Percentiles rank a stretch among this genome's conserved stretches.
Conservation (phyloP, 1,140 invertebrate species). For the Drosophila serrata region DNA sequence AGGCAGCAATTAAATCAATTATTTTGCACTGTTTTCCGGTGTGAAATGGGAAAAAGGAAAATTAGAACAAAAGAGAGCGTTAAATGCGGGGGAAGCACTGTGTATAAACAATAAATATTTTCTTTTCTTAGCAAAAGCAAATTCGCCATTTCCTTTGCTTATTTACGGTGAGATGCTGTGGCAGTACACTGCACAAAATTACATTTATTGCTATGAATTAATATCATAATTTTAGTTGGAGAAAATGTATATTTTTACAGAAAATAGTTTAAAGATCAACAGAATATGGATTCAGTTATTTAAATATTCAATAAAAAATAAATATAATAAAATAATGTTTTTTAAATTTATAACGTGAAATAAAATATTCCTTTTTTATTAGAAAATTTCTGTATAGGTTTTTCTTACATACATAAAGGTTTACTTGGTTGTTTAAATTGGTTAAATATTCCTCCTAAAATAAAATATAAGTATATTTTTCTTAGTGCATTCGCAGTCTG, state of each 20-base stretch:
- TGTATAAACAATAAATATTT: conserved; percentile 6
- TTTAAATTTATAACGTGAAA: not conserved
- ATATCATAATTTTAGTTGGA: not conserved
- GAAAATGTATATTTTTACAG: no score
- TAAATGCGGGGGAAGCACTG: conserved; percentile 4
- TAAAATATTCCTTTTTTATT: not conserved
- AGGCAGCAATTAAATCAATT: conserved; percentile 43
- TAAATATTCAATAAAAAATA: not conserved
- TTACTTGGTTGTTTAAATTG: no score
- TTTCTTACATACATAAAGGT: not conserved
- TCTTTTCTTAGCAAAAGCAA: conserved; percentile 4
- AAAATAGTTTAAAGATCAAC: no score
- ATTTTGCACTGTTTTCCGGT: conserved; percentile 31
- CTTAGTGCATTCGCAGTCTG: not conserved
- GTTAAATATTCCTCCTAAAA: not conserved
- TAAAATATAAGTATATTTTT: no score
- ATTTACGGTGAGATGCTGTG: not conserved
- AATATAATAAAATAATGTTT: not conserved
- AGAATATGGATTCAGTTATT: no score
- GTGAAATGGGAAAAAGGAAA: conserved; percentile 5
- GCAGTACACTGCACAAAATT: not conserved
- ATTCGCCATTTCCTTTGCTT: conserved; percentile 17
- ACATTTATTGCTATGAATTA: not conserved
- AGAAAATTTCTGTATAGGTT: not conserved
- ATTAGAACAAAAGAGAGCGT: conserved; percentile 11